Evolutionary conservation across 2,888 invertebrate genomes (phyloP).

Genomic region (Stegana nigrithorax): DNA sequence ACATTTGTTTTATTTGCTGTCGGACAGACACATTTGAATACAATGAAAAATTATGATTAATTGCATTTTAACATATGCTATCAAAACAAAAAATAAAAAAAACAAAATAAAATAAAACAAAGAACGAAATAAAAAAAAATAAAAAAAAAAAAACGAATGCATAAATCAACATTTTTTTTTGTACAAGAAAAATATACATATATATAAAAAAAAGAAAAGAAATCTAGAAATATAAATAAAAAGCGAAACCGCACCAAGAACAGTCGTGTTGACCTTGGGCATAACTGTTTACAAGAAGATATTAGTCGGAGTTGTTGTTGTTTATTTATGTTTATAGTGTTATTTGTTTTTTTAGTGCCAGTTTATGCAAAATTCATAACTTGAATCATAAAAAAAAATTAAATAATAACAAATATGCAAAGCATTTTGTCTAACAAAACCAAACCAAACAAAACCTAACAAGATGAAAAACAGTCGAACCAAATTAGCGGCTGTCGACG

Average conservation of each 20-base stretch:
- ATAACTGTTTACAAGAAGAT: conserved; percentile 5
- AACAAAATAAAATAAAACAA: not conserved
- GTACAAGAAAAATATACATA: not conserved
- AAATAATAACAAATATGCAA: conserved; percentile 11
- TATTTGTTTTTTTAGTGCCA: not conserved
- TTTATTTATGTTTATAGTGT: not conserved
- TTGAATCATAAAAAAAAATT: too few species aligned
- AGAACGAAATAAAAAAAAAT: not conserved
- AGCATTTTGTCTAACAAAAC: not conserved
- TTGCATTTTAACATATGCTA: not conserved
- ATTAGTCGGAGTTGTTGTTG: not conserved
- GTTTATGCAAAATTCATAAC: too few species aligned
- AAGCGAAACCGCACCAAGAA: not conserved
- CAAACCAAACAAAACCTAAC: not conserved
- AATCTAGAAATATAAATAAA: not conserved
- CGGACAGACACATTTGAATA: not conserved
- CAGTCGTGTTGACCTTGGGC: not conserved
- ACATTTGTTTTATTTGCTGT: not conserved
- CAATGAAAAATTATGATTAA: conserved; percentile 11
- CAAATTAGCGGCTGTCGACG: not conserved
- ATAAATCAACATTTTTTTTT: not conserved
- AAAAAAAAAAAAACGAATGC: not conserved
- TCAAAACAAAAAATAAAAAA: not conserved
- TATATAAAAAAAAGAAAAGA: not conserved
- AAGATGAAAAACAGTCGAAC: too few species aligned